A percentile compares a stretch with the other conserved stretches of the same genome.
Conservation (phyloP, 2,113 vertebrate genomes). For the Hirundichthys speculiger region DNA sequence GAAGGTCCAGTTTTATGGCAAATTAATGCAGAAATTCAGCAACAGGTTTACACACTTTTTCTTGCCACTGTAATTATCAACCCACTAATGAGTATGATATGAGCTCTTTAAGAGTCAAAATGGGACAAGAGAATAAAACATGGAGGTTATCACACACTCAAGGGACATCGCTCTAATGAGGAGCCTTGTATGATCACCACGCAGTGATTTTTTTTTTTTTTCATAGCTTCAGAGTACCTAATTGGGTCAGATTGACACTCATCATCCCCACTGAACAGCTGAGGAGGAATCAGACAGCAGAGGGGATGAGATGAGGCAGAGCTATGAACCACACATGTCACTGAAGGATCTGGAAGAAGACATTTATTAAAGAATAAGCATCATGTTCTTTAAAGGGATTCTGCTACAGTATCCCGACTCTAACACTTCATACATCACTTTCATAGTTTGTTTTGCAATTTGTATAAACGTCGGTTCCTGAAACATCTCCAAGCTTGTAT, state of each 20-base stretch:
- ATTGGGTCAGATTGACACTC: constrained; percentile 69
- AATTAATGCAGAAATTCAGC: too few relatives aligned
- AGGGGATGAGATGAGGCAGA: constrained; percentile 1
- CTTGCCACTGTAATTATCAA: too few relatives aligned
- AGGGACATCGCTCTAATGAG: constrained; percentile 66
- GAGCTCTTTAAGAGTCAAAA: constrained; percentile 15
- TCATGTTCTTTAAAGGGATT: not conserved
- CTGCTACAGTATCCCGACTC: not conserved
- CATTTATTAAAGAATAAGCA: not conserved
- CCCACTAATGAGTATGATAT: not conserved
- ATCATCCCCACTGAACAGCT: constrained; percentile 44
- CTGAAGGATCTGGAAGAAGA: too few relatives aligned
- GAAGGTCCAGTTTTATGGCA: too few relatives aligned
- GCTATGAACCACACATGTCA: not conserved
- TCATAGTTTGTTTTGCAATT: too few relatives aligned
- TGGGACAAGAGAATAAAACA: constrained; percentile 36
- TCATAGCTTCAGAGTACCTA: constrained; percentile 44
- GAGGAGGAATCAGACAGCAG: constrained; percentile 30
- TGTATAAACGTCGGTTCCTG: too few relatives aligned
- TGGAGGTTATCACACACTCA: constrained; percentile 30
- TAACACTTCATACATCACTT: not conserved
- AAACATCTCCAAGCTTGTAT: constrained; percentile 6
- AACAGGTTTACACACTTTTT: too few relatives aligned
- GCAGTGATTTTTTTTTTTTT: constrained; percentile 64
- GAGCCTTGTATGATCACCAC: constrained; percentile 59